phyloP scores from a whole-genome alignment of 1,140 invertebrate species.

The Aphidius ervi region DNA sequence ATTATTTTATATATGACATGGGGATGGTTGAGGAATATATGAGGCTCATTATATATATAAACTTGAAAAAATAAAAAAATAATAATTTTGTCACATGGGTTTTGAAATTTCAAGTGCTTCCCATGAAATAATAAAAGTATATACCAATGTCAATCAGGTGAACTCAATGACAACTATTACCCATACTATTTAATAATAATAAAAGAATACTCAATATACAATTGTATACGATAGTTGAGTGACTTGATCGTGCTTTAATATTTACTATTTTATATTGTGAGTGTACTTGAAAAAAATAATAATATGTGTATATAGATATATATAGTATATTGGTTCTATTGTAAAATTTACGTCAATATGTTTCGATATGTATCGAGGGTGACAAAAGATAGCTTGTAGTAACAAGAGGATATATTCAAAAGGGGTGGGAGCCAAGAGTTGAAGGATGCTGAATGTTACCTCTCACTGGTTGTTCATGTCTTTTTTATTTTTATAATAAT shows the following conservation, averaged over 20 bases:
- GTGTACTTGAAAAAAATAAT: slow-evolving; percentile 6
- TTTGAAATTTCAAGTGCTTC: slow-evolving; percentile 35
- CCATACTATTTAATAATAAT: slow-evolving; percentile 21
- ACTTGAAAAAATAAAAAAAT: slow-evolving; percentile 14
- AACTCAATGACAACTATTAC: slow-evolving; percentile 44
- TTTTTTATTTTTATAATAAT: slow-evolving; percentile 10
- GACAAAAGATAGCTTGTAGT: too few species aligned
- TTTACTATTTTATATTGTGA: slow-evolving; percentile 42
- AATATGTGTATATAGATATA: slow-evolving; percentile 1
- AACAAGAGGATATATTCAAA: not conserved
- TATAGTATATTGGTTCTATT: slow-evolving; percentile 31
- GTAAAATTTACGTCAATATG: slow-evolving; percentile 42
- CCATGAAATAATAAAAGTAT: slow-evolving; percentile 37
- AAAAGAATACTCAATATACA: not conserved
- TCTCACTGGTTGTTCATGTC: not conserved
- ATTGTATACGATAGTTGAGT: slow-evolving; percentile 8
- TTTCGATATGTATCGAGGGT: slow-evolving; percentile 34
- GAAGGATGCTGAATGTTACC: slow-evolving; percentile 5
- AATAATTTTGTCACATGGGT: slow-evolving; percentile 8
- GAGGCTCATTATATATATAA: slow-evolving; percentile 22
- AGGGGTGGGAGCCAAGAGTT: slow-evolving; percentile 18
- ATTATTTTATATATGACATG: not conserved
- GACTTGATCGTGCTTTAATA: slow-evolving; percentile 43
- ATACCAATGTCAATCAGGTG: slow-evolving; percentile 14
- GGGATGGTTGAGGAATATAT: slow-evolving; percentile 5